Evolutionary conservation across 1,140 invertebrate genomes (phyloP).

Genomic region (Liolophura sinensis): DNA sequence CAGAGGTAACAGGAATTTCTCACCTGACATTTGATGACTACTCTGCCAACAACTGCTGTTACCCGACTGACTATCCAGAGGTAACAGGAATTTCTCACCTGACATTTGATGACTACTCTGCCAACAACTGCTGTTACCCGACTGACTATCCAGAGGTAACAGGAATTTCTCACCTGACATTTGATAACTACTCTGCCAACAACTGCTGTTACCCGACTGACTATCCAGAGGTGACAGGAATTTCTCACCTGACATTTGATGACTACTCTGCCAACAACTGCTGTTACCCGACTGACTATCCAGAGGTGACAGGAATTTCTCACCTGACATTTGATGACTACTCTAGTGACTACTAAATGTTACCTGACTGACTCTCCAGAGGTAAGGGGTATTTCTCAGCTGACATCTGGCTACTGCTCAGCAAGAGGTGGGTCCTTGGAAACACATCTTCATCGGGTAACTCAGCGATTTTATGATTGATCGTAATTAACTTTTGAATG

Average conservation of each 20-base stretch:
- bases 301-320: too few relatives aligned
- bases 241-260: slow-evolving; percentile 79
- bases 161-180: too few relatives aligned
- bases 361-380: slow-evolving; percentile 57
- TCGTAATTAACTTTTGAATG: neutral
- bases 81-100: too few relatives aligned
- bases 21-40: too few relatives aligned
- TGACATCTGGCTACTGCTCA: slow-evolving; percentile 83
- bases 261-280: slow-evolving; percentile 66
- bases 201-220: neutral
- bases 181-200: neutral
- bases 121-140: too few relatives aligned
- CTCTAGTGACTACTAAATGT: slow-evolving; percentile 13
- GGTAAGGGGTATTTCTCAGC: slow-evolving; percentile 86
- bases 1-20: too few relatives aligned
- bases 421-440: slow-evolving; percentile 75
- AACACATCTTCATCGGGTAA: slow-evolving; percentile 22
- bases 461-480: slow-evolving; percentile 3
- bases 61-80: too few relatives aligned
- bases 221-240: slow-evolving; percentile 78
- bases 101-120: too few relatives aligned
- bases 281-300: too few relatives aligned
- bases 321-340: neutral
- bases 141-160: too few relatives aligned
- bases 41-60: too few relatives aligned